Percentiles rank a stretch among this genome's conserved stretches.
phyloP scores from a whole-genome alignment of 2,888 invertebrate genomes.

The Leptinotarsa tumamoca region DNA sequence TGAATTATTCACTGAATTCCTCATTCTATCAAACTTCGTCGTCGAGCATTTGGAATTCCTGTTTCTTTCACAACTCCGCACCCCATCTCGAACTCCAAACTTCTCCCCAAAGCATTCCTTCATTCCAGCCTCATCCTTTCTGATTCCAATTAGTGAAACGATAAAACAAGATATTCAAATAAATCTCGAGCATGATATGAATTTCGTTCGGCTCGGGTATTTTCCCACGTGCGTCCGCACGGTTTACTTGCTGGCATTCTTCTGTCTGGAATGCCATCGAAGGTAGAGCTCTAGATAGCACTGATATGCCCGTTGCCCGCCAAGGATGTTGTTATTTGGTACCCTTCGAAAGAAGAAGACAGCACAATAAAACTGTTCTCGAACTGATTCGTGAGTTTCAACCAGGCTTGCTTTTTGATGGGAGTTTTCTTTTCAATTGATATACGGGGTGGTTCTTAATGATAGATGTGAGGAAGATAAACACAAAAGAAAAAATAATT shows the following conservation, averaged over 20 bases:
- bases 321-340: slow-evolving; percentile 33
- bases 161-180: slow-evolving; percentile 52
- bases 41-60: neutral
- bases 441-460: neutral
- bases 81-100: neutral
- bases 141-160: slow-evolving; percentile 31
- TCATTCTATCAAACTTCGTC: neutral
- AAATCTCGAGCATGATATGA: slow-evolving; percentile 53
- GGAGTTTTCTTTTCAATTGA: slow-evolving; percentile 1
- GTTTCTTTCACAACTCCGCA: neutral
- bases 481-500: too few species aligned
- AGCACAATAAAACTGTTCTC: slow-evolving; percentile 37
- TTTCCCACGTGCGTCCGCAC: slow-evolving; percentile 61
- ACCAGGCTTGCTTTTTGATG: slow-evolving; percentile 15
- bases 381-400: slow-evolving; percentile 13
- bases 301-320: slow-evolving; percentile 24
- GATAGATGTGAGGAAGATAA: too few species aligned
- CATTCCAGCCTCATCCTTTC: slow-evolving; percentile 20
- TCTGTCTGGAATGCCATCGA: slow-evolving; percentile 56
- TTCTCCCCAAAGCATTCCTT: slow-evolving; percentile 17
- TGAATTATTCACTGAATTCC: too few species aligned
- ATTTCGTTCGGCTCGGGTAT: slow-evolving; percentile 56
- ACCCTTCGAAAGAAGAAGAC: slow-evolving; percentile 29
- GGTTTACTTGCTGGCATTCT: slow-evolving; percentile 60
- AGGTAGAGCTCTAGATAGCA: slow-evolving; percentile 29